Evolutionary conservation across 2,113 vertebrate species (phyloP).

Genomic region (Macquaria australasica): DNA sequence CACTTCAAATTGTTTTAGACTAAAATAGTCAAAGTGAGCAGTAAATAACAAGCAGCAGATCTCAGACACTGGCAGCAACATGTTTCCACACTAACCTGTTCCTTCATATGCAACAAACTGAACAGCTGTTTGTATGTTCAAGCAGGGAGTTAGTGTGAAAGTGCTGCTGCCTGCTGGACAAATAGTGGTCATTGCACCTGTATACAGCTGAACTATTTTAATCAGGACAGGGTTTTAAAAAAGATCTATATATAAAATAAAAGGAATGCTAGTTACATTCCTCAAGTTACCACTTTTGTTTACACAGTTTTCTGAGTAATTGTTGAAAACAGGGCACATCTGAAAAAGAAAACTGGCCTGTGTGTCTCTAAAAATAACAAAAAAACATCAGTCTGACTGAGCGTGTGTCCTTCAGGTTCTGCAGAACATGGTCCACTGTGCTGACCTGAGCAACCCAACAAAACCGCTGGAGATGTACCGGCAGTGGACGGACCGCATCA

Average conservation of each 20-base stretch:
- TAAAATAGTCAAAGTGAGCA: background rate
- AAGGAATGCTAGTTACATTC: background rate
- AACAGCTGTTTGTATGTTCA: background rate
- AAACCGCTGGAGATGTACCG: slow-evolving; percentile 93
- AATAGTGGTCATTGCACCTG: background rate
- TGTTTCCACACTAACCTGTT: background rate
- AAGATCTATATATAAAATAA: background rate
- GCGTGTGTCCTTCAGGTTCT: slow-evolving; percentile 84
- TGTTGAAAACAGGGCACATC: background rate
- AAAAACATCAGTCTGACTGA: background rate
- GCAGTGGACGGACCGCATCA: slow-evolving; percentile 92
- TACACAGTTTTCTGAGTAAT: background rate
- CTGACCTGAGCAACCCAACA: slow-evolving; percentile 95
- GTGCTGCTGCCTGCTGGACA: slow-evolving; percentile 50
- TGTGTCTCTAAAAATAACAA: too few species aligned
- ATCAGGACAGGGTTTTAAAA: background rate
- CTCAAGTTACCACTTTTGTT: too few species aligned
- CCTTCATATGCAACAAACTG: background rate
- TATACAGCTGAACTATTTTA: background rate
- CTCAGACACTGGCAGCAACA: background rate
- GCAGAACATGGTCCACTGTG: slow-evolving; percentile 95
- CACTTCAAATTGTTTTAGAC: background rate
- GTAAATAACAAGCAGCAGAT: background rate
- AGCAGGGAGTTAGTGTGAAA: background rate
- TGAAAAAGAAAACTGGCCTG: background rate